phyloP scores from a whole-genome alignment of 2,888 invertebrate genomes.

The Brachylomia viminalis region DNA sequence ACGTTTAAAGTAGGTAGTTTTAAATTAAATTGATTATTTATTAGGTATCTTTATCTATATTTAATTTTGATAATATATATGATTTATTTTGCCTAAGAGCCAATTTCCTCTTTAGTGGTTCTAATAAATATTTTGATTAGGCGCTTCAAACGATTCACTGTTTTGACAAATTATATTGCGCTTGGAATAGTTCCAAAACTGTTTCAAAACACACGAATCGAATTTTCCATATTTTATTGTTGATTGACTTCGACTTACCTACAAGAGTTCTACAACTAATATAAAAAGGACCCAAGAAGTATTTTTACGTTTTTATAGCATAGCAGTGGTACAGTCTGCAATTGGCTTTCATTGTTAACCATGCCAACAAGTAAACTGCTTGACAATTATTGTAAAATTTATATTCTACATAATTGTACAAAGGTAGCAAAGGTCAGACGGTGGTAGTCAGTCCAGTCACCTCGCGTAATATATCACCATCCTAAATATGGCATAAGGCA shows the following conservation, averaged over 20 bases:
- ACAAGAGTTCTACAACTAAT: neutral
- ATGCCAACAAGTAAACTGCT: conserved; percentile 7
- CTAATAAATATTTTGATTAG: conserved; percentile 48
- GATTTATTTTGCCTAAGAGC: conserved; percentile 4
- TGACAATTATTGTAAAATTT: conserved; percentile 23
- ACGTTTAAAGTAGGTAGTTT: neutral
- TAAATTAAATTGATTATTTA: neutral
- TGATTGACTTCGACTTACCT: neutral
- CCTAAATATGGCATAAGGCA: conserved; percentile 11
- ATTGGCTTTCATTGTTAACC: neutral
- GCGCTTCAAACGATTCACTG: conserved; percentile 25
- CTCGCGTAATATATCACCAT: conserved; percentile 13
- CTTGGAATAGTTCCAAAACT: conserved; percentile 45
- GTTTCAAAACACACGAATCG: neutral
- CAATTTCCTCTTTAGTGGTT: conserved; percentile 32
- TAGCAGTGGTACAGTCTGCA: neutral
- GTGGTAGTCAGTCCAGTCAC: conserved; percentile 26
- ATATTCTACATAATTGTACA: conserved; percentile 31
- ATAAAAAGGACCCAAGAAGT: neutral
- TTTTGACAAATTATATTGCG: conserved; percentile 30
- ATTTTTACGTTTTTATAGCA: neutral
- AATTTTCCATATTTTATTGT: neutral
- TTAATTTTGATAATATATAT: conserved; percentile 9
- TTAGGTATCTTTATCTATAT: neutral
- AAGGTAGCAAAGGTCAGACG: conserved; percentile 42